Conservation (phyloP, 2,113 vertebrate genomes). For the Ammospiza caudacuta region DNA sequence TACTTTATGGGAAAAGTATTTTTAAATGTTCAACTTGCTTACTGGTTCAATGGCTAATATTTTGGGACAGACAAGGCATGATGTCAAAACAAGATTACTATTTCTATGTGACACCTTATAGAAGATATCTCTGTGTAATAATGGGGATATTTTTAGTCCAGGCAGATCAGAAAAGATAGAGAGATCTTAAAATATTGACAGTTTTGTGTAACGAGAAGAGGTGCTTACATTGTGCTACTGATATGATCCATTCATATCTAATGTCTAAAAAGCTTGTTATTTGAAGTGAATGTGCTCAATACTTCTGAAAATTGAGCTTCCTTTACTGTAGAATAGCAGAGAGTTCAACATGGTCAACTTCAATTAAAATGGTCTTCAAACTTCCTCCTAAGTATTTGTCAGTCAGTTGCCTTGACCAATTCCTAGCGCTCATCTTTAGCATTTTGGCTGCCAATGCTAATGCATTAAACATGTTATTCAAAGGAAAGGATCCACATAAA, state of each 20-base stretch:
- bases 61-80: background rate
- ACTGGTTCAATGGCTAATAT: background rate
- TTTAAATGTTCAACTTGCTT: background rate
- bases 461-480: background rate
- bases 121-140: background rate
- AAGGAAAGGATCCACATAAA: background rate
- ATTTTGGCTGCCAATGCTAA: background rate
- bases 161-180: background rate
- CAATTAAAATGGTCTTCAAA: background rate
- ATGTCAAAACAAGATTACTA: background rate
- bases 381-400: background rate
- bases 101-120: background rate
- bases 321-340: background rate
- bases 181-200: background rate
- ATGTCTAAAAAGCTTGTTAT: background rate
- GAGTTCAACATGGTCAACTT: background rate
- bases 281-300: background rate
- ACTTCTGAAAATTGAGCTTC: background rate
- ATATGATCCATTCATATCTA: background rate
- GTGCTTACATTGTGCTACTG: background rate
- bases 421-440: background rate
- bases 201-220: accelerated
- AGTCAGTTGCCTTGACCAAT: background rate
- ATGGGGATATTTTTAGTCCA: background rate
- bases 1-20: background rate